Base-by-base conservation (phyloP, 2,888 invertebrate species). In the Pseudolycoriella hygida region DNA sequence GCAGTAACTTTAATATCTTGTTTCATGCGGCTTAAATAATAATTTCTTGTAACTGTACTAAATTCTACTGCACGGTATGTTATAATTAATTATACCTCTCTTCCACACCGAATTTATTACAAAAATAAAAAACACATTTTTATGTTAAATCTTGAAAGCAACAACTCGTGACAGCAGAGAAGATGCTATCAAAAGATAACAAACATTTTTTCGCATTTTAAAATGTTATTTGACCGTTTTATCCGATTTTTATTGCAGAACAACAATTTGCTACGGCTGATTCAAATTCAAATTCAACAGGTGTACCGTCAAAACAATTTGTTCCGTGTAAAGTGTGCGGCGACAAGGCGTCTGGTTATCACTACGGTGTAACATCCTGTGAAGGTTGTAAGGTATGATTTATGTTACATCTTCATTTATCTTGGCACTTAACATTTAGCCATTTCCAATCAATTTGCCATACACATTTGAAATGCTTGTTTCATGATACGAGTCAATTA, bases 281-380 rank as follows among this genome's bases (percentile, higher is more conserved):
- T 67, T 82, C 82, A 50, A 77, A 79, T 60, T 80, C 80, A 62
- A 73, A 75, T 45, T 82, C 79, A 51, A 75, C 81, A 52, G 78
- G 79, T 51, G 80, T 56, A 31, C 73, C 80, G 49, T 77, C 81
- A 50, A 92, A 90, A 67, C 79, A 85, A 46, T 88, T 89, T 61
- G 84, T 89, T 53, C 86, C 90, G 47, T 94, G 94, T 70, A 92
- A 90, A 67, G 94, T 96, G 54, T 96, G 96, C 68, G 94, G 94
- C 40, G 96, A 96, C 67, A 85, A 87, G 60, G 87, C 88, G 48
- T 86, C 85, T 45, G 65, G 65, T 43, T 96, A 94, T 67, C 94
- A 96, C 68, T 96, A 96, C 77, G 94, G 96, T 45, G 94, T 96
- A 54, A 94, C 93, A 51, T 92, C 92, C 52, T 96, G 94, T 68